Base-by-base conservation (phyloP, 2,113 vertebrate species). In the Amphiprion ocellaris region DNA sequence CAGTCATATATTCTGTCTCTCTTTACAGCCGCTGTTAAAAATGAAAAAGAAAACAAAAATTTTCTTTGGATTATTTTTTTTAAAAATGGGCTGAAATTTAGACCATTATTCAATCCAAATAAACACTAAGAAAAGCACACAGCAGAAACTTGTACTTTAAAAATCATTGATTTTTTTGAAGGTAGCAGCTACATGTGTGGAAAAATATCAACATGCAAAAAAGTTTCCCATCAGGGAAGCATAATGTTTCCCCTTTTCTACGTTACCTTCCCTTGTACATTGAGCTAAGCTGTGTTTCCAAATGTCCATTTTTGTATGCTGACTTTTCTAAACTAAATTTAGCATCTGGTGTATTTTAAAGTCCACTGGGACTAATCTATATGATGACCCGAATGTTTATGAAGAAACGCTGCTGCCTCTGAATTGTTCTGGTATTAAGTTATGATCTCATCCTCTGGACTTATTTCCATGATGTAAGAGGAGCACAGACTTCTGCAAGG, bases 181-280 rank as follows among this genome's bases (percentile, higher is more conserved):
- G 0, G 4, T 64, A 23, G 14, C 2, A 73, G 24, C 55, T 59
- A 37, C 19, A 46, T 21, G 8, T 6, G 47, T 58, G 56, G 53
- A 76, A 80, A 26, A 70, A 74, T 58, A 33, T 79, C 54, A 77
- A 0, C 24, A 76, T 79, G 56, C 14, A 85, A 82, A 85, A 50
- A 7, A 5, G 19, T 3, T 17, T 64, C 9, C 39, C 26, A 65
- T 68, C 16, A 73, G n/a, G 55, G 87, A 89, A 92, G 33, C 2
- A 21, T n/a, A 19, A 17, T 2, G 69, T 46, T 90, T 92, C 82
- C 82, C 9, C 21, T 63, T 85, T 78, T 75, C 39, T 16, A 23
- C 2, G 39, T 12, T 7, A 59, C 44, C 66, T 71, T 74, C 81
- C 58, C 52, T 1, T 74, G 11, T 58, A 2, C 12, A 37, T 84